Evolutionary conservation across 2,888 invertebrate species (phyloP).

Genomic region (Crioceris asparagi): DNA sequence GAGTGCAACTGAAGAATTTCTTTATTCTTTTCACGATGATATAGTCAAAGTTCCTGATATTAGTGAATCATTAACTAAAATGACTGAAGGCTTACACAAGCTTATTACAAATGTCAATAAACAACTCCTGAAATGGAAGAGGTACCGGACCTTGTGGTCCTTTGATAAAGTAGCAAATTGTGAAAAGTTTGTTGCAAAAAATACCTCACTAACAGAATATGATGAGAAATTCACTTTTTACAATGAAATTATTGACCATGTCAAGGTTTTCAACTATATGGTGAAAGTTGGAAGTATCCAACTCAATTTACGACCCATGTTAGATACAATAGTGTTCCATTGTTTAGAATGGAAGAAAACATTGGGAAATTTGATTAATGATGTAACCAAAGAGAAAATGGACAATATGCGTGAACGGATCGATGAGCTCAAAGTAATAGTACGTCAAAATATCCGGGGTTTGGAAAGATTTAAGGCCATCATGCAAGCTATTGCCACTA

Average conservation of each 20-base stretch:
- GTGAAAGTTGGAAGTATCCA: constrained; percentile 59
- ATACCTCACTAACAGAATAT: constrained; percentile 52
- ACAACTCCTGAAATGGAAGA: constrained; percentile 53
- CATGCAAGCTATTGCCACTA: constrained; percentile 68
- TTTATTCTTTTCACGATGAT: constrained; percentile 73
- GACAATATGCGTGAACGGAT: constrained; percentile 56
- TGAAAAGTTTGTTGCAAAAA: constrained; percentile 63
- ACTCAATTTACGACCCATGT: constrained; percentile 62
- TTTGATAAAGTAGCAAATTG: constrained; percentile 63
- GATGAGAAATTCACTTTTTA: constrained; percentile 82
- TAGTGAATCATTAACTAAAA: constrained; percentile 51
- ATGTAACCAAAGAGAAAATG: constrained; percentile 58
- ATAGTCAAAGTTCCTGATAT: constrained; percentile 60
- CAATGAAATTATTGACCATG: constrained; percentile 53
- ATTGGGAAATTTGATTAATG: constrained; percentile 58
- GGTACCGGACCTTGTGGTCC: constrained; percentile 65
- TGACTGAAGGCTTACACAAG: constrained; percentile 57
- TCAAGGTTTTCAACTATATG: constrained; percentile 42
- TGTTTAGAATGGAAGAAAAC: constrained; percentile 69
- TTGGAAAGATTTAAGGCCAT: constrained; percentile 75
- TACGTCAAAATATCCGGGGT: constrained; percentile 67
- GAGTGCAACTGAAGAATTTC: constrained; percentile 45
- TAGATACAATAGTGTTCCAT: constrained; percentile 59
- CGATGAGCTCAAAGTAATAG: constrained; percentile 46
- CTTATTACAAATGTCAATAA: constrained; percentile 54